Conservation (phyloP, 2,797 vertebrate genomes). For the Pipistrellus pygmaeus region DNA sequence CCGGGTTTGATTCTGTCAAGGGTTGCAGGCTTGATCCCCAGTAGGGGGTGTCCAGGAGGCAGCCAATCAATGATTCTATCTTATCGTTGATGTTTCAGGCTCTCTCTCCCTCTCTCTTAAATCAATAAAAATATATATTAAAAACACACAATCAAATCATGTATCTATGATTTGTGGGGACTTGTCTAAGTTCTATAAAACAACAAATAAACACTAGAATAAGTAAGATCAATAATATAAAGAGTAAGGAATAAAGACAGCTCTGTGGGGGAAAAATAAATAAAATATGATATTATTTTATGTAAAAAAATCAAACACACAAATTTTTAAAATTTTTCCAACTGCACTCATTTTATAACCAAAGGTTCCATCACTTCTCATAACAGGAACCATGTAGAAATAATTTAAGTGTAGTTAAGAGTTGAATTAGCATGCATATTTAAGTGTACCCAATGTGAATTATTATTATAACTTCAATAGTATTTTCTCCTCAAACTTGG, state of each 20-base stretch:
- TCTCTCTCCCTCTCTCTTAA: too few species aligned
- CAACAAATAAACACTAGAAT: not conserved
- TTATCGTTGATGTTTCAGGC: too few species aligned
- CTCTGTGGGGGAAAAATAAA: not conserved
- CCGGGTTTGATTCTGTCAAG: too few species aligned
- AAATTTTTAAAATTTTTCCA: not conserved
- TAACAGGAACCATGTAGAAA: not conserved
- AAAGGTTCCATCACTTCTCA: not conserved
- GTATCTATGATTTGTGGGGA: not conserved
- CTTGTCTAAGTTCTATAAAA: not conserved
- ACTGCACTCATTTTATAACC: not conserved
- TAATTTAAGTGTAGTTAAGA: not conserved
- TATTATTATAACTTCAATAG: not conserved
- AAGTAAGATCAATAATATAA: not conserved
- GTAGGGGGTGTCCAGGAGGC: too few species aligned
- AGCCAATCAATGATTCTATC: too few species aligned
- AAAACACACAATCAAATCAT: not conserved
- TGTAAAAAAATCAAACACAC: not conserved
- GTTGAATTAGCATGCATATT: not conserved
- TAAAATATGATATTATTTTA: not conserved
- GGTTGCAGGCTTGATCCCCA: too few species aligned
- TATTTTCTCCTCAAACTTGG: not conserved
- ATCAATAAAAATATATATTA: too few species aligned
- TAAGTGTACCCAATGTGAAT: not conserved
- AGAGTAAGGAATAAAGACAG: not conserved